Evolutionary conservation across 2,113 vertebrate species (phyloP), one percentile per base, ranked within the genome.

Genomic region (Phylloscopus trochiloides): DNA sequence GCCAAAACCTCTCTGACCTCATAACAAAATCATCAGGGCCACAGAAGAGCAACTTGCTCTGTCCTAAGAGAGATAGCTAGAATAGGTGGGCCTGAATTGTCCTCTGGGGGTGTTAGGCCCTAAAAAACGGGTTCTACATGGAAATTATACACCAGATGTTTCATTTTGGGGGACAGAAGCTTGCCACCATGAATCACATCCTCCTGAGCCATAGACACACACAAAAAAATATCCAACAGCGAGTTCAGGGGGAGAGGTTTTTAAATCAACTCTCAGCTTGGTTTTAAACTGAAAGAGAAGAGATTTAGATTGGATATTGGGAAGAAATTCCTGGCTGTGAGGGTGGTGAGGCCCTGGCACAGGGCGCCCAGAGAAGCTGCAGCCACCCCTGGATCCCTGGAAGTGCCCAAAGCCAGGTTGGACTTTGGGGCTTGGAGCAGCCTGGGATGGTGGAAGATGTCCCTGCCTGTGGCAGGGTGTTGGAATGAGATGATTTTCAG

Each of bases 381-480:
- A 71, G 48, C 8, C 62, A 63, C 4, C 10, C 42, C 31, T 21
- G 57, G 40, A 83, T 70, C 34, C 55, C 55, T 83, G 78, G 31
- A 3, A 55, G 8, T 55, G 62, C 2, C 63, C 71, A 70, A 62
- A 12, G 10, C 26, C 48, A 50, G 26, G 3, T 0, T 76, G 77
- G 40, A 55, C 0, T n/a, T n/a, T n/a, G 1, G 15, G 29, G 10
- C 31, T 85, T 48, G 67, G 55, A 83, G 12, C 31, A 32, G 0
- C 12, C 4, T 76, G 87, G 71, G 48, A 10, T 1, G 0, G 0
- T 16, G 34, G 31, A 3, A 55, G 1, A 1, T 67, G 28, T 54
- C 17, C 29, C 47, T 75, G 22, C 17, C 42, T 8, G 1, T 11
- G 14, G 24, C 20, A 22, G 29, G 47, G 10, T 1, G 3, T 4